Percentiles rank a stretch among this genome's conserved stretches.
Evolutionary conservation across 2,113 vertebrate genomes (phyloP).

Genomic region (Tenebrosternarchus preto): DNA sequence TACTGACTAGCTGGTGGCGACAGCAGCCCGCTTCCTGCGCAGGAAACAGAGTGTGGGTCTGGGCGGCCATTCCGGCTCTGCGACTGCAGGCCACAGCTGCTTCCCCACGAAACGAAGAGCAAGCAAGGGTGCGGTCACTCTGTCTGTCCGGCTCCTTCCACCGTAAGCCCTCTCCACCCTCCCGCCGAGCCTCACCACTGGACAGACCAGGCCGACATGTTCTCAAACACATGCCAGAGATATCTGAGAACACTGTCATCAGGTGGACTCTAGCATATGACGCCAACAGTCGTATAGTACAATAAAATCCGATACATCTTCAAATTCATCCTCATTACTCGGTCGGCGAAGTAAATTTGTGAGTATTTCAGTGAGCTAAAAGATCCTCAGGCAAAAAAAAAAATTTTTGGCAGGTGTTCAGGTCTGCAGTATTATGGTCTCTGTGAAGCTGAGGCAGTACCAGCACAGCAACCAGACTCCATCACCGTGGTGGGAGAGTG

Average conservation of each 20-base stretch:
- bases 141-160: slow-evolving; percentile 33
- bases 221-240: background rate
- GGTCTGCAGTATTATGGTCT: background rate
- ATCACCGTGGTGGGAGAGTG: background rate
- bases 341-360: slow-evolving; percentile 1
- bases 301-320: background rate
- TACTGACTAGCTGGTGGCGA: slow-evolving; percentile 54
- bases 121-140: slow-evolving; percentile 17
- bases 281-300: background rate
- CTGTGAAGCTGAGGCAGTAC: background rate
- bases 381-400: slow-evolving; percentile 4
- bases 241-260: background rate
- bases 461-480: no score
- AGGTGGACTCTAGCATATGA: no score
- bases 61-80: slow-evolving; percentile 11
- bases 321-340: background rate
- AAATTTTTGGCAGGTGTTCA: background rate
- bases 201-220: slow-evolving; percentile 5
- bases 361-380: background rate
- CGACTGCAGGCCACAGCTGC: slow-evolving; percentile 17
- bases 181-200: slow-evolving; percentile 2
- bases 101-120: slow-evolving; percentile 30
- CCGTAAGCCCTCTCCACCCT: background rate
- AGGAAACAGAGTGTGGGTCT: slow-evolving; percentile 56
- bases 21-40: slow-evolving; percentile 54